Conservation (phyloP, 1,140 invertebrate species). For the Penaeus chinensis region DNA sequence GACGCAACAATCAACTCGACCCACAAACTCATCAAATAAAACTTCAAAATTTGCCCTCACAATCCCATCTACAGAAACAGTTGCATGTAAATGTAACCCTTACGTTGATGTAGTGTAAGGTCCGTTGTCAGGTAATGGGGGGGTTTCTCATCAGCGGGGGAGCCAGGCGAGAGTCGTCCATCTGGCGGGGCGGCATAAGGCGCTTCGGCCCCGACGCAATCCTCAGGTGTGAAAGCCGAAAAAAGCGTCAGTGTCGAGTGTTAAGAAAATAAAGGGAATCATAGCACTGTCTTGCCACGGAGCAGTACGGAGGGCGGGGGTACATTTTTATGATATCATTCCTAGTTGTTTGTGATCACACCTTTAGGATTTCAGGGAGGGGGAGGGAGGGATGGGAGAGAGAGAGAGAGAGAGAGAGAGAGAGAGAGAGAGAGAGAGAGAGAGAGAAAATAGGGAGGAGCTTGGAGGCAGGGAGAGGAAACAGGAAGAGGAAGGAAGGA, state of each 20-base stretch:
- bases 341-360: no score
- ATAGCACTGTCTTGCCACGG: no score
- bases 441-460: no score
- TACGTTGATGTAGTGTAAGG: slow-evolving; percentile 39
- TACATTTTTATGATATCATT: no score
- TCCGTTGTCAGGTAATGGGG: slow-evolving; percentile 14
- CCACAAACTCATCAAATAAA: slow-evolving; percentile 55
- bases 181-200: background rate
- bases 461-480: no score
- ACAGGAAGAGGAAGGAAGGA: no score
- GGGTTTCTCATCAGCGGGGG: slow-evolving; percentile 12
- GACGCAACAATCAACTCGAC: slow-evolving; percentile 41
- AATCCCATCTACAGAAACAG: slow-evolving; percentile 41
- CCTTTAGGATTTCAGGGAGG: no score
- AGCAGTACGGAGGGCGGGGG: no score
- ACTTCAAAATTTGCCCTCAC: slow-evolving; percentile 47
- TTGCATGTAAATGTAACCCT: slow-evolving; percentile 51
- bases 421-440: no score
- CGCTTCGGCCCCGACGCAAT: background rate
- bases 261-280: no score
- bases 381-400: no score
- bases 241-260: slow-evolving; percentile 18
- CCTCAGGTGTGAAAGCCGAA: slow-evolving; percentile 23
- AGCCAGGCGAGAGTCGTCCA: background rate
- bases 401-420: no score